Evolutionary conservation across 2,113 vertebrate genomes (phyloP), one percentile per base, ranked within the genome.

Genomic region (Caracal caracal): DNA sequence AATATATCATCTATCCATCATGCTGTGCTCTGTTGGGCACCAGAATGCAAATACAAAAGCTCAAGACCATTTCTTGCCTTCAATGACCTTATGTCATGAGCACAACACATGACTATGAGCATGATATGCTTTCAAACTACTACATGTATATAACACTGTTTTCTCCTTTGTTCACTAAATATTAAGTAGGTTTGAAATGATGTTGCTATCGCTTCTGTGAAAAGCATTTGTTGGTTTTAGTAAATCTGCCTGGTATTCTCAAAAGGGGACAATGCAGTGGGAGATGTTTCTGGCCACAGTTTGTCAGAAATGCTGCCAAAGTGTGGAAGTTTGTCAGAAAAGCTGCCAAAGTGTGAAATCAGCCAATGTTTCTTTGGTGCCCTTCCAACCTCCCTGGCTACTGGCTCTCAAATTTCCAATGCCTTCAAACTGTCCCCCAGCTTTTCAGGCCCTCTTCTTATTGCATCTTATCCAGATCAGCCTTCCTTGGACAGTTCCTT

Each of bases 321-420:
- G 33, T 95, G 82, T 94, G 78, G 68, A 97, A 95, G 76, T 96
- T 94, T 95, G 53, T 95, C 61, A 97, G 93, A 95, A 90, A 88
- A 79, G 26, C 86, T 95, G 96, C 97, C 97, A 97, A 97, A 89
- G 37, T 96, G 83, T 95, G 79, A 97, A 97, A 93, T 96, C 37
- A 97, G 92, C 68, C 94, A 96, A 96, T 68, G 43, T 89, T 97
- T 96, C 66, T 96, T 94, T 98, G 96, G 87, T 97, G 97, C 73
- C 97, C 97, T 97, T 98, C 97, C 97, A 98, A 89, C 86, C 30
- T 96, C 79, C 82, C 96, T 96, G 89, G 93, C 96, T 85, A 88
- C 86, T 93, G 82, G 43, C 76, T 96, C 66, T 88, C 59, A 86
- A 82, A 61, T 73, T 7, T 92, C 85, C 37, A 90, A 22, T 70